Conservation (phyloP, 2,797 vertebrate genomes). For the Muraenolepis orangiensis region DNA sequence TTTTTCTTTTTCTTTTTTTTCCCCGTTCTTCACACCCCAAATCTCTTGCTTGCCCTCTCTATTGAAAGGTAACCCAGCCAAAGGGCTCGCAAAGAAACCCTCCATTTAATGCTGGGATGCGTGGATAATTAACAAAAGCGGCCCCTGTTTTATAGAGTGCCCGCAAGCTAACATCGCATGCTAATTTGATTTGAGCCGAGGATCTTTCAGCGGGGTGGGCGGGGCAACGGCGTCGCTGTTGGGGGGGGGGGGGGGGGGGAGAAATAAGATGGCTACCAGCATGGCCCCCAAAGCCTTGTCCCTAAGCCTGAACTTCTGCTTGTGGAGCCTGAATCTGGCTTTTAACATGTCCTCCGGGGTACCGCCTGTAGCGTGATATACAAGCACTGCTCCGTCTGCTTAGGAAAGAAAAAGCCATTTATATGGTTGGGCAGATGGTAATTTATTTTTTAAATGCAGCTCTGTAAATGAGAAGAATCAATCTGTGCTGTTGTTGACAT, state of each 20-base stretch:
- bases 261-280: constrained; percentile 53
- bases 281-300: constrained; percentile 24
- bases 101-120: constrained; percentile 70
- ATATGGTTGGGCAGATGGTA: constrained; percentile 32
- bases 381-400: constrained; percentile 8
- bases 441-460: constrained; percentile 13
- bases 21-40: constrained; percentile 1
- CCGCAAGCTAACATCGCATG: constrained; percentile 65
- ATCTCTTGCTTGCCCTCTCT: constrained; percentile 40
- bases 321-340: constrained; percentile 7
- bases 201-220: constrained; percentile 48
- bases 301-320: constrained; percentile 21
- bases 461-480: neutral
- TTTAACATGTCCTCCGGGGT: neutral
- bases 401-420: constrained; percentile 30
- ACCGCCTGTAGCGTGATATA: neutral
- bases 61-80: constrained; percentile 54
- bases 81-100: constrained; percentile 61
- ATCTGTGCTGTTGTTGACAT: constrained; percentile 9
- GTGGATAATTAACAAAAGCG: constrained; percentile 79
- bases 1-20: no score
- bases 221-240: constrained; percentile 42
- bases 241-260: neutral
- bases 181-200: constrained; percentile 60
- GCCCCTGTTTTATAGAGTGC: constrained; percentile 64